Conservation (phyloP, 2,113 vertebrate species). For the Cynocephalus volans region DNA sequence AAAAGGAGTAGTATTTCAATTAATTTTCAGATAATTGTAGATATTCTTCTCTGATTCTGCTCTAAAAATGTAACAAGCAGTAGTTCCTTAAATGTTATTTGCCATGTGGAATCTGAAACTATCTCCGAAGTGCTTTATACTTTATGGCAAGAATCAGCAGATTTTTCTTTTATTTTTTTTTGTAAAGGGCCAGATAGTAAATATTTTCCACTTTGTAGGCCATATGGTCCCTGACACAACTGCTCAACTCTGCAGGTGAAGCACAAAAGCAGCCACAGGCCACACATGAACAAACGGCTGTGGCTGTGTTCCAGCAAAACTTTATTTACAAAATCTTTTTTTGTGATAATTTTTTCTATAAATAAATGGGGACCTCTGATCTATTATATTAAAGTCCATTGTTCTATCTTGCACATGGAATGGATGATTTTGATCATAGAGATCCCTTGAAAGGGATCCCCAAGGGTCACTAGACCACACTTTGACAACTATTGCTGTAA, state of each 20-base stretch:
- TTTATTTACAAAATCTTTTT: background rate
- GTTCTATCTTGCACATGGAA: background rate
- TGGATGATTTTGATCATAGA: background rate
- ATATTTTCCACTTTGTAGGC: background rate
- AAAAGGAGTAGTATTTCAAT: background rate
- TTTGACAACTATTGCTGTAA: background rate
- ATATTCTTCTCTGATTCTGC: background rate
- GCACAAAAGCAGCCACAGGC: background rate
- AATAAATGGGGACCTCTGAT: background rate
- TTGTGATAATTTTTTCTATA: background rate
- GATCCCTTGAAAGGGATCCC: background rate
- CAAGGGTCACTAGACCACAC: background rate
- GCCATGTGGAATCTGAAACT: background rate
- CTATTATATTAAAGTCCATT: background rate
- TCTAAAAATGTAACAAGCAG: background rate
- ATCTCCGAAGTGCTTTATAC: background rate
- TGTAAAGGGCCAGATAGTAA: background rate
- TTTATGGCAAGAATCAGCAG: background rate
- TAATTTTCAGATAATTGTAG: background rate
- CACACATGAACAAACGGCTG: background rate
- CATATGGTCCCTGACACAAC: background rate
- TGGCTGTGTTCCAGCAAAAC: background rate
- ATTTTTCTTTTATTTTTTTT: background rate
- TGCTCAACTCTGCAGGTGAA: background rate
- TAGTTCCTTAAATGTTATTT: conserved; percentile 28